Percentiles rank a stretch among this genome's conserved stretches.
phyloP scores from a whole-genome alignment of 2,888 invertebrate species.

The Spilosoma lubricipeda region DNA sequence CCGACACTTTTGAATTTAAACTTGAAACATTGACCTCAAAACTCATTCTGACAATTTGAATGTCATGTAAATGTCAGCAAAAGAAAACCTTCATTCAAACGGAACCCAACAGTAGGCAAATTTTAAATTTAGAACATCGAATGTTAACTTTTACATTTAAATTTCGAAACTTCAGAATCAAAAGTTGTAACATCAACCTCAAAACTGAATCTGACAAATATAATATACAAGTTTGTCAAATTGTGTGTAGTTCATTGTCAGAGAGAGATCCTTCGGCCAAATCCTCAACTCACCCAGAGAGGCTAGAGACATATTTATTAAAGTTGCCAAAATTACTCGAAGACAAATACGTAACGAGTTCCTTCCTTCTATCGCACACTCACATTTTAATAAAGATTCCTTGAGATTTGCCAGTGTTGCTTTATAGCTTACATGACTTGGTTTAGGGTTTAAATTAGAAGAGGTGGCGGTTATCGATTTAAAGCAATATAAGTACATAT shows the following conservation, averaged over 20 bases:
- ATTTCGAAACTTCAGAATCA: neutral
- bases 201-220: neutral
- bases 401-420: slow-evolving; percentile 27
- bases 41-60: too few species aligned
- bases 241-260: neutral
- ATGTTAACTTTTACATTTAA: neutral
- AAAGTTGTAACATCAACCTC: neutral
- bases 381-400: slow-evolving; percentile 27
- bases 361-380: slow-evolving; percentile 3
- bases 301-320: neutral
- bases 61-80: too few species aligned
- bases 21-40: too few species aligned
- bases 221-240: too few species aligned
- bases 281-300: neutral
- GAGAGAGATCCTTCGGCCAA: neutral
- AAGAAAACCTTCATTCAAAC: too few species aligned
- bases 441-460: slow-evolving; percentile 12
- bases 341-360: slow-evolving; percentile 12
- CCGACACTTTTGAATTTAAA: too few species aligned
- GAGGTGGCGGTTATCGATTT: neutral
- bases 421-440: slow-evolving; percentile 28
- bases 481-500: neutral
- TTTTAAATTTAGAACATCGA: neutral
- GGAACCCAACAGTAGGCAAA: too few species aligned
- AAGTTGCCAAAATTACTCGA: slow-evolving; percentile 7